phyloP scores from a whole-genome alignment of 2,888 invertebrate species.

The Pristionchus arcanus region DNA sequence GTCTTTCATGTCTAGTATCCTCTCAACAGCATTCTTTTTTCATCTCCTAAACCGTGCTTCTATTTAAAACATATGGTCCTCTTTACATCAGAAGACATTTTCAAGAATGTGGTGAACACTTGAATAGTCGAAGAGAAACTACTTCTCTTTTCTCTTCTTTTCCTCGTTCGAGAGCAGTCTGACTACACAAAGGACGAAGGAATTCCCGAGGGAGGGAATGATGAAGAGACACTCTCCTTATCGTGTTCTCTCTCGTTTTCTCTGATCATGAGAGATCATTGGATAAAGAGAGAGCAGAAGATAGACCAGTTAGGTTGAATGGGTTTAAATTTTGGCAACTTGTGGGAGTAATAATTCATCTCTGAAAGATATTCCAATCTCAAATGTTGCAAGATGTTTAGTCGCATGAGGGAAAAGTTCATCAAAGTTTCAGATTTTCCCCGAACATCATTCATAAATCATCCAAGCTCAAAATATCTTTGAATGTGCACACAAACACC shows the following conservation, averaged over 20 bases:
- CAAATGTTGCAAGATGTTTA: not conserved
- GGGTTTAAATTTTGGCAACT: not conserved
- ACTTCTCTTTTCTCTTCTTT: not conserved
- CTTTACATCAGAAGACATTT: not conserved
- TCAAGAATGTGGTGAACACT: not conserved
- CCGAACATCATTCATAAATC: not conserved
- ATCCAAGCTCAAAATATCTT: not conserved
- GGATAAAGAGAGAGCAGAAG: not conserved
- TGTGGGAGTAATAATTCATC: not conserved
- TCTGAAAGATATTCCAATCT: not conserved
- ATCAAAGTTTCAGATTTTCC: slow-evolving; percentile 39
- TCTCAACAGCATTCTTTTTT: too few species aligned
- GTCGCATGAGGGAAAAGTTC: not conserved
- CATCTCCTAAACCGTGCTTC: too few species aligned
- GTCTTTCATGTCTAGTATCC: too few species aligned
- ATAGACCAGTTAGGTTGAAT: not conserved
- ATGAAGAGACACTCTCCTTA: not conserved
- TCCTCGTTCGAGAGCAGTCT: not conserved
- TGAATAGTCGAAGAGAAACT: not conserved
- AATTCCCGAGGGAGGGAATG: not conserved
- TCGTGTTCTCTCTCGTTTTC: not conserved
- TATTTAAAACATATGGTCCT: too few species aligned
- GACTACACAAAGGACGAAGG: not conserved
- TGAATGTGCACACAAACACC: not conserved
- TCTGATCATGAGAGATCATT: not conserved